A percentile compares a stretch with the other conserved stretches of the same genome.
phyloP scores from a whole-genome alignment of 2,113 vertebrate genomes.

The Cathartes aura region DNA sequence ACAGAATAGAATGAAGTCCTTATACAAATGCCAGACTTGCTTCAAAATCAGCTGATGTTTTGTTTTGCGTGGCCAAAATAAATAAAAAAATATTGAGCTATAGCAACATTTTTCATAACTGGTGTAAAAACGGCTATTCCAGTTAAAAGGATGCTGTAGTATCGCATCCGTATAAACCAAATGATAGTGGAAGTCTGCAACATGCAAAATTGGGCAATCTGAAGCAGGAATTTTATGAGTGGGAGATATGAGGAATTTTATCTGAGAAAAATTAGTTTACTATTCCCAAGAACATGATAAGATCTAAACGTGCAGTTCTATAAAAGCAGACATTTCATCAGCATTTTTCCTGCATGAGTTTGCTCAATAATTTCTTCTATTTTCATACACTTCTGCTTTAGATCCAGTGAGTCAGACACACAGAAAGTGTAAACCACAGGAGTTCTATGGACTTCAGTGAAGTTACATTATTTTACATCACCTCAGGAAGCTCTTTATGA shows the following conservation, averaged over 20 bases:
- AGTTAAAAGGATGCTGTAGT: neutral
- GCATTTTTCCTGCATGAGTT: neutral
- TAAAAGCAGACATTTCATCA: neutral
- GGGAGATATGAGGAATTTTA: neutral
- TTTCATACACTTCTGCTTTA: neutral
- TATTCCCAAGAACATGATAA: neutral
- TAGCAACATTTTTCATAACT: neutral
- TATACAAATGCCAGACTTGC: neutral
- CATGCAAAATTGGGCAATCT: neutral
- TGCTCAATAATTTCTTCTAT: neutral
- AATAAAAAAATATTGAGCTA: neutral
- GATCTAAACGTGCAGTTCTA: neutral
- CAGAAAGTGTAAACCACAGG: neutral
- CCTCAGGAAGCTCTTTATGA: neutral
- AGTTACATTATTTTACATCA: neutral
- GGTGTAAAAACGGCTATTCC: neutral
- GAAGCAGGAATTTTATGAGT: neutral
- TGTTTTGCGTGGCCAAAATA: neutral
- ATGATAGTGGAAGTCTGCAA: neutral
- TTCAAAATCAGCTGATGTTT: neutral
- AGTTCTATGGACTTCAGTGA: neutral
- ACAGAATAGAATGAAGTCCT: neutral
- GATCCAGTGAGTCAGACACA: neutral
- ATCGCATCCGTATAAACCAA: neutral
- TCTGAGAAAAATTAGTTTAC: neutral